Conservation (phyloP, 2,113 vertebrate genomes). For the Ranitomeya imitator region DNA sequence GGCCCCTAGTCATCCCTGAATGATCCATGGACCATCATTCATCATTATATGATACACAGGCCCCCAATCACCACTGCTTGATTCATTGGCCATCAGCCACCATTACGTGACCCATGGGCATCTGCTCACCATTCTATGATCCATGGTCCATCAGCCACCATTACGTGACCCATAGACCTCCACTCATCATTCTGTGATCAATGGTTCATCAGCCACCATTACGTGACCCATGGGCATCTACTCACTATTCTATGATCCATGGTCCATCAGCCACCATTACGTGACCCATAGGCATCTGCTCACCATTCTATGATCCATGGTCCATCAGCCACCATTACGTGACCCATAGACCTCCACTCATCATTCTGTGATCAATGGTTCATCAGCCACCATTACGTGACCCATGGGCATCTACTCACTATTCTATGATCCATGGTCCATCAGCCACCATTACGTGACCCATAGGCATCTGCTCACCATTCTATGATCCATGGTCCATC, state of each 20-base stretch:
- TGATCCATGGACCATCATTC: background rate
- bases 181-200: background rate
- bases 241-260: background rate
- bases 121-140: too few relatives aligned
- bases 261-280: background rate
- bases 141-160: background rate
- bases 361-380: background rate
- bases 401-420: background rate
- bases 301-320: background rate
- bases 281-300: background rate
- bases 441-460: background rate
- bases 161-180: background rate
- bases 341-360: background rate
- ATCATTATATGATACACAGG: too few relatives aligned
- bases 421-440: background rate
- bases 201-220: background rate
- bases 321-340: background rate
- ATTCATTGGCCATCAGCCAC: background rate
- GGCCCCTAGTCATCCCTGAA: background rate
- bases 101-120: background rate
- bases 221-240: background rate
- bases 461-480: too few relatives aligned
- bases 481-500: background rate
- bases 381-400: background rate
- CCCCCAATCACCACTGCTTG: background rate